Base-by-base conservation (phyloP, 30 jellyfish, hydroid and myxozoan genomes). In the Morbakka virulenta region DNA sequence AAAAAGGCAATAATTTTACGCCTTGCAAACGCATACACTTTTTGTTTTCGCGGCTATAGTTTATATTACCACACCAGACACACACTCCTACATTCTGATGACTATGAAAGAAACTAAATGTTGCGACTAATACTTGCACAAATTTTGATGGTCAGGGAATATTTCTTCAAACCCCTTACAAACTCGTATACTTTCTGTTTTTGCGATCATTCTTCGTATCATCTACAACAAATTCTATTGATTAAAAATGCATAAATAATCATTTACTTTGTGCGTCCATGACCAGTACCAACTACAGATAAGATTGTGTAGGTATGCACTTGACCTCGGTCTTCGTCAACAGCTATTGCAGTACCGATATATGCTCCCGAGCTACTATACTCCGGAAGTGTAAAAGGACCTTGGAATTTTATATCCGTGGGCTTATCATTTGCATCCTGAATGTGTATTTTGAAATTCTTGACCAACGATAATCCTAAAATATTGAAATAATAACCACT, bases 401-500 rank as follows among this genome's bases (percentile, higher is more conserved):
- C 89, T 28, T 64, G 14, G 53, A 76, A 76, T 3, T 62, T 63
- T n/a, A 89, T 65, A 28, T 72, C 48, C 31, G 87, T 62, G 0
- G 97, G 97, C 2, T 81, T 70, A 51, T 89, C 97, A 47, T 89
- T 89, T 26, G 52, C 64, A 35, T 89, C 95, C 71, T 74, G 87
- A 0, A 89, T 95, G 41, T 52, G 62, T 17, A 89, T 48, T 13
- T 79, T 66, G 80, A 89, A 80, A 51, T 34, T 72, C 50, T 72
- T 77, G 17, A 72, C 57, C 26, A 67, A 57, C 27, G 73, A 68
- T 27, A 81, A 62, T 41, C 96, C 96, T 87, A 50, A 3, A 49
- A 73, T 22, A 62, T 24, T 69, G 48, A 53, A 50, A 27, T 34
- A 31, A 28, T 14, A 13, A 28, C 77, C 11, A 12, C 78, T 12